Evolutionary conservation across 2,888 invertebrate species (phyloP), one percentile per base, ranked within the genome.

Genomic region (Monochamus alternatus): DNA sequence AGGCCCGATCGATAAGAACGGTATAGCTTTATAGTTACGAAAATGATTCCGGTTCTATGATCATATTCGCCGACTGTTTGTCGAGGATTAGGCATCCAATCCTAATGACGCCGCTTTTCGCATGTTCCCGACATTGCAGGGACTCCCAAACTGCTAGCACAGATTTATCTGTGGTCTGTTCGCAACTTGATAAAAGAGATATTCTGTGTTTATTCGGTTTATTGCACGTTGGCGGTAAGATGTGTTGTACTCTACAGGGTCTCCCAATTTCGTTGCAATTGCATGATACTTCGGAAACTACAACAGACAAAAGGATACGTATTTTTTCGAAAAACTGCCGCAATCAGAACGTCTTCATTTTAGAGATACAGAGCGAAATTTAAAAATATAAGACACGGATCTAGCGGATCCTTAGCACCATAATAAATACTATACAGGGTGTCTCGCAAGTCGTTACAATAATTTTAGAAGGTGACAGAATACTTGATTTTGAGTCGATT

Each of bases 81-180:
- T 81, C 82, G 81, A 86, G 85, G 85, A 85, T 85, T 85, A 67
- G 67, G 58, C 79, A 81, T 76, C 78, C 75, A 84, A 85, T 85
- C 85, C 85, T 77, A 81, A 79, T 75, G 81, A 81, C 81, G 83
- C 81, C 80, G 83, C 81, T 81, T 83, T 85, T 85, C 85, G 84
- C 86, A 85, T 84, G 86, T 86, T 86, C 84, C 85, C 82, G 85
- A 85, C 81, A 81, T 86, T 86, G 80, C 69, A 73, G 73, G 72
- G 77, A 75, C 75, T 75, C 69, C 69, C 44, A 69, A 63, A 73
- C 62, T 80, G 78, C 67, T 69, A 62, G 69, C 58, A 75, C 52
- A 77, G 69, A 77, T 75, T 77, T 75, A 77, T 77, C 73, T 77
- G 30, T 43, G 63, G 44, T 47, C 51, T 75, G 76, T 65, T 59